Evolutionary conservation across 2,888 invertebrate species (phyloP).

Genomic region (Allacma fusca): DNA sequence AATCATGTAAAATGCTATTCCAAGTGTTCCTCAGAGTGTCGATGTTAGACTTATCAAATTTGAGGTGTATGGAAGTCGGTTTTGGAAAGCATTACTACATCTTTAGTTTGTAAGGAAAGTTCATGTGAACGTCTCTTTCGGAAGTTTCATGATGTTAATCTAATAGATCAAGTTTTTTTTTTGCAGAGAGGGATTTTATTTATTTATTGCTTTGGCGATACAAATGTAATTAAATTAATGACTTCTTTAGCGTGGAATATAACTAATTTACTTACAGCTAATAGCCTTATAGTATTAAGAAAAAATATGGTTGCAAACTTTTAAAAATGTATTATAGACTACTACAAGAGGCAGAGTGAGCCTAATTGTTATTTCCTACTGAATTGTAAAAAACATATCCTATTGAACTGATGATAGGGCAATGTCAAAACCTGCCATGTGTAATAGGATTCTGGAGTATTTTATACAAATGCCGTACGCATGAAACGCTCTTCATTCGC

Average conservation of each 20-base stretch:
- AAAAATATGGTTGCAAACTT: neutral
- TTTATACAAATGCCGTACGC: neutral
- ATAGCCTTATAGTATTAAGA: neutral
- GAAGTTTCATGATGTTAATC: no score
- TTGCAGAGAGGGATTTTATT: neutral
- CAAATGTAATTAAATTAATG: neutral
- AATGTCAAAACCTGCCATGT: no score
- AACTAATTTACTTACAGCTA: constrained; percentile 1
- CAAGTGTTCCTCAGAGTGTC: constrained; percentile 10
- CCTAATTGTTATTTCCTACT: no score
- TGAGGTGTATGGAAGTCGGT: constrained; percentile 5
- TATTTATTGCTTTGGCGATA: constrained; percentile 1
- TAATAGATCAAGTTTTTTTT: no score
- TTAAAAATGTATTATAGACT: neutral
- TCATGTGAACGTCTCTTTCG: no score
- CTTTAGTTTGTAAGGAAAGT: no score
- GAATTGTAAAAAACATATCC: no score
- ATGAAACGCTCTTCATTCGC: neutral
- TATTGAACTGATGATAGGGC: no score
- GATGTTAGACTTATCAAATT: neutral
- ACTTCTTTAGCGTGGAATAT: neutral
- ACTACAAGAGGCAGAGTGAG: no score
- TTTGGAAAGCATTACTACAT: neutral
- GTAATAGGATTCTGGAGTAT: no score
- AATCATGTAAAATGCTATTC: neutral